Evolutionary conservation across 2,888 invertebrate species (phyloP), one percentile per base, ranked within the genome.

Genomic region (Ichneumoninae sp.): DNA sequence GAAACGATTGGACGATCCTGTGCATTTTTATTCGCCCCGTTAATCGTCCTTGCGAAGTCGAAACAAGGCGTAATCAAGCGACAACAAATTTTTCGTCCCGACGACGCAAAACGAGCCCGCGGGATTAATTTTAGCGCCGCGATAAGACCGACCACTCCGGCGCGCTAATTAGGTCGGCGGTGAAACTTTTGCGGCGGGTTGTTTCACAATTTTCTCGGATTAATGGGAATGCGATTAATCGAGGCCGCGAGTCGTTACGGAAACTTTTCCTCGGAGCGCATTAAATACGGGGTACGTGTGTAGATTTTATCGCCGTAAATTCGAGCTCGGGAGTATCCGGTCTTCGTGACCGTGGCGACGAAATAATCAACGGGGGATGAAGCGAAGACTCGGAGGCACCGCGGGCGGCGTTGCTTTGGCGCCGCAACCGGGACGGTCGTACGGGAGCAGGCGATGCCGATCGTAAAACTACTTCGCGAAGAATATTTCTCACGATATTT

Each of bases 111-210:
- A 89, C 82, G 81, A 83, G 83, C 88, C 87, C 89, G 87, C 89
- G 88, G 81, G 88, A 90, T 91, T 90, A 90, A 91, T 88, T 65
- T 86, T 85, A 88, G 88, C 87, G 88, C 89, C 89, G 88, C 83
- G 6, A 33, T 7, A 33, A 33, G 33, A 33, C 33, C 33, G 33
- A 33, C 33, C 83, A n/a, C 4, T 7, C 68, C 71, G 73, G 40
- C 77, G 63, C 68, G 85, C 74, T 80, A 83, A 86, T 86, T 81
- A 74, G 80, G 81, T 79, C 83, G 16, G 66, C 74, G 75, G 73
- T 47, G 47, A 60, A 60, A 70, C 57, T 54, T 19, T 76, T 54
- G 68, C 74, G 74, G n/a, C 77, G 75, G 68, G 66, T 36, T 57
- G 70, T 81, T 75, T 77, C 30, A n/a, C 69, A n/a, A 2, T 60